phyloP scores from a whole-genome alignment of 2,113 vertebrate genomes.

The Calcarius ornatus region DNA sequence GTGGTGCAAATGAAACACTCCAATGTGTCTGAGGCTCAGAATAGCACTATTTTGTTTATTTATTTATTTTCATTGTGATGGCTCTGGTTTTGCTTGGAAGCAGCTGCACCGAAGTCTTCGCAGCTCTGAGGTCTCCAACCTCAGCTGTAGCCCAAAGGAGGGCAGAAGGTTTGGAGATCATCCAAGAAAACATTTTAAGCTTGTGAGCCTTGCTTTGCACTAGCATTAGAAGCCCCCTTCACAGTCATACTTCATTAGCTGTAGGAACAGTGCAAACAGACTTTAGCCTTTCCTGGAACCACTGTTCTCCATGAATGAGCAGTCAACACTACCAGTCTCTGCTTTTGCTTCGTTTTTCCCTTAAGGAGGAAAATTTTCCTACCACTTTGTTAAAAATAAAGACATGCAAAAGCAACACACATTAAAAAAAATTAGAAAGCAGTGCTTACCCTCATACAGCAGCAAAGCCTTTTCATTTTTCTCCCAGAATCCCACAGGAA shows the following conservation, averaged over 20 bases:
- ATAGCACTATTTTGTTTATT: slow-evolving; percentile 13
- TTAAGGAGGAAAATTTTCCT: not conserved
- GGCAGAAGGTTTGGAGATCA: slow-evolving; percentile 20
- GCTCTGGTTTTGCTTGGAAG: slow-evolving; percentile 37
- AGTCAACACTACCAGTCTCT: not conserved
- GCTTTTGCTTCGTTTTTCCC: not conserved
- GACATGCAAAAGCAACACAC: not conserved
- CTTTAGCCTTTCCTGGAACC: not conserved
- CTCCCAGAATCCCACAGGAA: not conserved
- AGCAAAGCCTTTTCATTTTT: not conserved
- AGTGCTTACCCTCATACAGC: not conserved
- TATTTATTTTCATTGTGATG: slow-evolving; percentile 47
- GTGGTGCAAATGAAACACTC: not conserved
- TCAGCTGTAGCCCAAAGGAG: slow-evolving; percentile 20
- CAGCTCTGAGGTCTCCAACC: not conserved
- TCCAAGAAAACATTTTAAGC: slow-evolving; percentile 24
- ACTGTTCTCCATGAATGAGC: not conserved
- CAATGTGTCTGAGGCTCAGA: not conserved
- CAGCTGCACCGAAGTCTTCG: not conserved
- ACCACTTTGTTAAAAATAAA: not conserved
- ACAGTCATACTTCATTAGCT: slow-evolving; percentile 22
- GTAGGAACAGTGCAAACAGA: not conserved
- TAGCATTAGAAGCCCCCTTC: not conserved
- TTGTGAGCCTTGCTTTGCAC: not conserved
- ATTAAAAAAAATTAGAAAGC: not conserved